phyloP scores from a whole-genome alignment of 2,113 vertebrate genomes.

The Microcebus lehilahytsara region DNA sequence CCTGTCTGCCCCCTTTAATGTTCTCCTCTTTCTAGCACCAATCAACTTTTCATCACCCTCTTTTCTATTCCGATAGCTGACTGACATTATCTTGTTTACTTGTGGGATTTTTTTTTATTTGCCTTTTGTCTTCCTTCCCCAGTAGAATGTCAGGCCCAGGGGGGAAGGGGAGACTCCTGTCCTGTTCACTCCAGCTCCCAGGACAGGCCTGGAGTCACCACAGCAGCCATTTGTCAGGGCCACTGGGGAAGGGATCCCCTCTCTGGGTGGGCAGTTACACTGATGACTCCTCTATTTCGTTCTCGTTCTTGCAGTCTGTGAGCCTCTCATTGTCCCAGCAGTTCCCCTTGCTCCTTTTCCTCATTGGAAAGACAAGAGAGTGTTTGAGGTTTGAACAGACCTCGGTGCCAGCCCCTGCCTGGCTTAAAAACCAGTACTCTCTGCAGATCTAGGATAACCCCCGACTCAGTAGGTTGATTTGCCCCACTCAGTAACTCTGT shows the following conservation, averaged over 20 bases:
- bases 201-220: neutral
- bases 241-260: neutral
- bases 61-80: neutral
- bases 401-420: neutral
- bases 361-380: neutral
- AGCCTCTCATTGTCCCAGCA: neutral
- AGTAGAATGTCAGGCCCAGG: neutral
- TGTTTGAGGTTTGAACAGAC: neutral
- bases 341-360: neutral
- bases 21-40: neutral
- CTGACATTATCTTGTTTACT: neutral
- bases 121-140: neutral
- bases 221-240: neutral
- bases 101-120: neutral
- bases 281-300: neutral
- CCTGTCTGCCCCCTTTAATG: neutral
- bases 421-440: neutral
- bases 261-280: neutral
- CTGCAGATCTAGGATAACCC: neutral
- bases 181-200: neutral
- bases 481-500: neutral
- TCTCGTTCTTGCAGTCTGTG: neutral
- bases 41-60: neutral
- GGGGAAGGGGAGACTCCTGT: neutral
- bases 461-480: neutral